Percentiles rank a stretch among this genome's conserved stretches.
Evolutionary conservation across 2,113 vertebrate genomes (phyloP).

Genomic region (Meleagris gallopavo): DNA sequence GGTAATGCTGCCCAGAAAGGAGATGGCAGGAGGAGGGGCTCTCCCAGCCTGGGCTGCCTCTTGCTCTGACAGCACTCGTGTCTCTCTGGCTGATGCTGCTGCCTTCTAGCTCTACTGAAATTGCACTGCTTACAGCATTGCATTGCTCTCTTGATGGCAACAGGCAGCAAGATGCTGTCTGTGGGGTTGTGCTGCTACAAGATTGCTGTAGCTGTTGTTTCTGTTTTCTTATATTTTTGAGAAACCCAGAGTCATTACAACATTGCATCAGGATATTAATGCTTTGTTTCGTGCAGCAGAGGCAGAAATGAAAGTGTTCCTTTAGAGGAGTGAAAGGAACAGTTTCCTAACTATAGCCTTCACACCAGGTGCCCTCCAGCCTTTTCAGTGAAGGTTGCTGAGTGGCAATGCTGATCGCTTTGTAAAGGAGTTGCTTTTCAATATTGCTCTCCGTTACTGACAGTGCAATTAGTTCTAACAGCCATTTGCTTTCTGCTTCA

Average conservation of each 20-base stretch:
- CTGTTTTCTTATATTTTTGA: background rate
- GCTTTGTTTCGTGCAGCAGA: background rate
- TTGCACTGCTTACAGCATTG: background rate
- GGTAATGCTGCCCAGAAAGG: background rate
- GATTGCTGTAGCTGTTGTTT: background rate
- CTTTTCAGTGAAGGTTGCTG: background rate
- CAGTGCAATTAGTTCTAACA: background rate
- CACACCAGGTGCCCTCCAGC: background rate
- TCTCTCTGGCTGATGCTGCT: background rate
- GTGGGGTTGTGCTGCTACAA: background rate
- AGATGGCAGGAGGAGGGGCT: background rate
- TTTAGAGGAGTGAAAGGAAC: background rate
- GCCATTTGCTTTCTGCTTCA: background rate
- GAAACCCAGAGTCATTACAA: background rate
- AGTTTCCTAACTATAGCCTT: background rate
- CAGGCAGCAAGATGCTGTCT: background rate
- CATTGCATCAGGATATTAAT: background rate
- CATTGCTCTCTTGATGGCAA: background rate
- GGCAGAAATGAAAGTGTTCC: background rate
- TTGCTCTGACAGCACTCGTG: background rate
- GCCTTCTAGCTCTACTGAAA: background rate
- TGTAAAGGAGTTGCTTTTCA: background rate
- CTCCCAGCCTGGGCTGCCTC: background rate
- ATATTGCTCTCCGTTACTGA: background rate
- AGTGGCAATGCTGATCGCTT: background rate